Conservation (phyloP, 2,113 vertebrate species). For the Martes martes region DNA sequence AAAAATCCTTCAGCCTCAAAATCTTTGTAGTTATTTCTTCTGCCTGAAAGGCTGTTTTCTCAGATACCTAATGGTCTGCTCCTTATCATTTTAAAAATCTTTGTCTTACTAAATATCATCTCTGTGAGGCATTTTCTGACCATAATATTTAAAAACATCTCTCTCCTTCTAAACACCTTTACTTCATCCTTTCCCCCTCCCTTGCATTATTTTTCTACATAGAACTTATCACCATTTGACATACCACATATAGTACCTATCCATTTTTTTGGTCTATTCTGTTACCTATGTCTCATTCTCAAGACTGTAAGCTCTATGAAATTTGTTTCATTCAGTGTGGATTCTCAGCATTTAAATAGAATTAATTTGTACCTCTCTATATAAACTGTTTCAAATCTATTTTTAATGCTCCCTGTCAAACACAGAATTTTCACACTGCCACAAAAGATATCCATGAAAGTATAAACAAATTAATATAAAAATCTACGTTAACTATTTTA, state of each 20-base stretch:
- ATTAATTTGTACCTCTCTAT: neutral
- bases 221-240: neutral
- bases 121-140: neutral
- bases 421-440: neutral
- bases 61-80: neutral
- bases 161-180: neutral
- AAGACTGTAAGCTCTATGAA: neutral
- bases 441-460: constrained; percentile 7
- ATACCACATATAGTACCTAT: neutral
- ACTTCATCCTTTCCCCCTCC: neutral
- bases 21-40: neutral
- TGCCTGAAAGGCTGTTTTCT: neutral
- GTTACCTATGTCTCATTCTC: neutral
- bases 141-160: neutral
- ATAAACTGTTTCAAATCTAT: neutral
- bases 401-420: neutral
- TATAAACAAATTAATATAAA: constrained; percentile 9
- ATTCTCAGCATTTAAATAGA: neutral
- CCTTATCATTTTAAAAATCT: neutral
- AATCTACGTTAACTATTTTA: neutral
- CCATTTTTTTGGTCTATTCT: neutral
- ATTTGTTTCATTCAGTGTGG: constrained; percentile 8
- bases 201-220: neutral
- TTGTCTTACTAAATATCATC: neutral
- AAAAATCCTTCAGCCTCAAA: neutral